Evolutionary conservation across 1,140 invertebrate genomes (phyloP), one percentile per base, ranked within the genome.

Genomic region (Hesperophylax magnus): DNA sequence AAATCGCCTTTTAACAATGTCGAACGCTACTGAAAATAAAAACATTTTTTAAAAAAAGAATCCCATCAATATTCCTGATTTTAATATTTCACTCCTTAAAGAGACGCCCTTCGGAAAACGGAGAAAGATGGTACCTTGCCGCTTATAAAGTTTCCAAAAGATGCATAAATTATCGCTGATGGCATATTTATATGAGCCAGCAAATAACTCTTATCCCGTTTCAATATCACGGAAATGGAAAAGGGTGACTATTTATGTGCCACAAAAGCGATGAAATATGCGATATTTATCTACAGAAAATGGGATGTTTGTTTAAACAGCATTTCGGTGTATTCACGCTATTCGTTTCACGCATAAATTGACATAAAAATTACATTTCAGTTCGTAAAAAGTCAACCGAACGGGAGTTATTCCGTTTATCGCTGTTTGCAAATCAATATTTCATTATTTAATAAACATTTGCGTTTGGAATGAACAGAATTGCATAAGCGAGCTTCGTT

Each of bases 221-320:
- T 15, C 20, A 53, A 53, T 54, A 72, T 72, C 52, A 27, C 20
- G 69, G 69, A 72, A 72, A 72, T 72, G 69, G 34, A 72, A 54
- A 53, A 54, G 20, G 69, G 69, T 20, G 47, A 24, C 47, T 9
- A 20, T 72, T 72, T 24, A 54, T 20, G 69, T 31, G 54, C 39
- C 69, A 72, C 69, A 72, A 72, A 61, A 54, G 69, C 69, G 69
- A 54, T 72, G 69, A 72, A 72, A 72, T 72, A 72, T 56, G 69
- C 47, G 69, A 72, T 72, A 72, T 72, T 72, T 72, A 72, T 72
- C 69, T 22, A 54, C 47, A 72, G 31, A 69, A 72, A 72, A 72
- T 56, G 47, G 69, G 47, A 72, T 54, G 52, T 72, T 72, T 72
- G 69, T 72, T 72, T 72, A 22, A 72, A 72, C 31, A 54, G 27